Conservation (phyloP, 1,140 invertebrate species). For the Drosophila murphyi region DNA sequence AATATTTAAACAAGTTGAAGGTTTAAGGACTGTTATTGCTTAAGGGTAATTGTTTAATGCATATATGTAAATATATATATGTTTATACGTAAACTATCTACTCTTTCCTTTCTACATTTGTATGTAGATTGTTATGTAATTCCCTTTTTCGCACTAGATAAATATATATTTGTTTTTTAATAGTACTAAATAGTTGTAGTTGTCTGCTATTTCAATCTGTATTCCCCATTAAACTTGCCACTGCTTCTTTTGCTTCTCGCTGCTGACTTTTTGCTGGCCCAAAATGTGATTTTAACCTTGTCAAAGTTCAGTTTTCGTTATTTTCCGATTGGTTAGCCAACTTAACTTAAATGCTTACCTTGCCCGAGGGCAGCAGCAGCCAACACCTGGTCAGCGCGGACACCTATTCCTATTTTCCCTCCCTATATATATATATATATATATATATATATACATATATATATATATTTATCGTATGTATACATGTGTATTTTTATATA, state of each 20-base stretch:
- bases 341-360: neutral
- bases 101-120: no score
- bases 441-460: neutral
- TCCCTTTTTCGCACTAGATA: no score
- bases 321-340: slow-evolving; percentile 1
- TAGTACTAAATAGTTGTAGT: no score
- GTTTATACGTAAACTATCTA: no score
- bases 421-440: neutral
- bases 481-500: neutral
- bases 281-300: slow-evolving; percentile 10
- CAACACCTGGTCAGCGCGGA: slow-evolving; percentile 7
- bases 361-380: neutral
- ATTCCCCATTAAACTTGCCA: neutral
- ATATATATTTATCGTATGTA: neutral
- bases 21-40: no score
- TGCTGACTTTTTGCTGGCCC: no score
- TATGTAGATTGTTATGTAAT: no score
- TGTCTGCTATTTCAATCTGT: neutral
- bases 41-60: no score
- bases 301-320: slow-evolving; percentile 2
- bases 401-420: slow-evolving; percentile 3
- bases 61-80: no score
- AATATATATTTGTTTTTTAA: no score
- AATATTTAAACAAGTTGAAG: no score
- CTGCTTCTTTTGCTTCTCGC: neutral